Conservation (phyloP, 2,888 invertebrate species). For the Norana najaformis region DNA sequence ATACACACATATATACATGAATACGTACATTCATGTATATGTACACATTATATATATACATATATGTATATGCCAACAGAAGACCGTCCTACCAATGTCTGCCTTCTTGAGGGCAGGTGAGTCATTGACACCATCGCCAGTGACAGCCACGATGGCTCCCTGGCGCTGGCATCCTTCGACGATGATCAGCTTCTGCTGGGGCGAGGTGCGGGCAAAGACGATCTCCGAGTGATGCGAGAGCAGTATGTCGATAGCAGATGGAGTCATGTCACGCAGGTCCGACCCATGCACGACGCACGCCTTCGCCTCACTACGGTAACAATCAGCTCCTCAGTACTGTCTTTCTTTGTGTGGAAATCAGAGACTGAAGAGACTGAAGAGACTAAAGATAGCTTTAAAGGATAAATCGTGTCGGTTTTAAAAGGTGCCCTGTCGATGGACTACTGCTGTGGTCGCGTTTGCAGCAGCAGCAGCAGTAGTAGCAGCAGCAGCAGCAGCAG, state of each 20-base stretch:
- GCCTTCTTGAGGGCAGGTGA: slow-evolving; percentile 82
- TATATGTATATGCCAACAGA: not conserved
- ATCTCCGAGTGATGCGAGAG: slow-evolving; percentile 90
- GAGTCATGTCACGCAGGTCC: slow-evolving; percentile 75
- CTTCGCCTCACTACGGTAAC: slow-evolving; percentile 55
- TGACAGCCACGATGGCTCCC: slow-evolving; percentile 80
- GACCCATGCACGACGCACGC: slow-evolving; percentile 62
- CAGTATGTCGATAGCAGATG: slow-evolving; percentile 85
- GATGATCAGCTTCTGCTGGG: slow-evolving; percentile 80
- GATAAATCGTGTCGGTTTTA: not conserved
- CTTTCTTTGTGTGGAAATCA: too few species aligned
- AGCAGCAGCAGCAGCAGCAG: not conserved
- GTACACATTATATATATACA: too few species aligned
- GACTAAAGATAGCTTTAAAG: too few species aligned
- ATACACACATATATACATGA: too few species aligned
- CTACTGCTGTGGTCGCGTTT: too few species aligned
- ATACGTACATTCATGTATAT: too few species aligned
- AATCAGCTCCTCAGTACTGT: too few species aligned
- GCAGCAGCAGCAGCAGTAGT: not conserved
- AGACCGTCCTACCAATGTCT: slow-evolving; percentile 64
- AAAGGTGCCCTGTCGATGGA: too few species aligned
- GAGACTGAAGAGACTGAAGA: too few species aligned
- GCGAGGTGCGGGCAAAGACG: slow-evolving; percentile 92
- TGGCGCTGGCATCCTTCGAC: slow-evolving; percentile 79
- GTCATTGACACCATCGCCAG: slow-evolving; percentile 86